Evolutionary conservation across 2,888 invertebrate species (phyloP), one percentile per base, ranked within the genome.

Genomic region (Cosmia trapezina): DNA sequence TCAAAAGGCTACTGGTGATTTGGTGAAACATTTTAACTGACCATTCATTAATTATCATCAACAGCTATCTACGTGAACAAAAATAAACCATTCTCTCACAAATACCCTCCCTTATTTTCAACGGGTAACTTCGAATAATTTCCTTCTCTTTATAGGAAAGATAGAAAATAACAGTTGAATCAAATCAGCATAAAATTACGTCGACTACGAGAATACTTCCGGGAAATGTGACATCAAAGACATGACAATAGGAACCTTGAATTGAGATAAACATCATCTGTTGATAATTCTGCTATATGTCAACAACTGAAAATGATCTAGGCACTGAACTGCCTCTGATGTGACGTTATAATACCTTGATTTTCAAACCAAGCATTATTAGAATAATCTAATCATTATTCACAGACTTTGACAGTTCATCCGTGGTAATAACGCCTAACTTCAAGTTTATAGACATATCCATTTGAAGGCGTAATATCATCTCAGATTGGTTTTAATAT

Each of bases 401-500:
- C 64, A 53, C 45, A 49, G 67, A n/a, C 66, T 53, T 67, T 63
- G 47, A 59, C 37, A 56, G 33, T 70, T 76, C 49, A 59, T 69
- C 57, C 43, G 19, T 37, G 49, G 43, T 54, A 14, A 60, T 49
- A 37, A 43, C 37, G 43, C 45, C 12, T 47, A 64, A 22, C n/a
- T 56, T 76, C 22, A 37, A 47, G 60, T 80, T 63, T 73, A 83
- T 81, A 62, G 66, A 76, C 66, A 60, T 75, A 57, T 73, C 59
- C 75, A 73, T 77, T 70, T 62, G 61, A 56, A 66, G 33, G 19
- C 33, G 56, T 60, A 65, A 77, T 67, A 70, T 71, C 60, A 47
- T 12, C 59, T 41, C 66, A 69, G 63, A 81, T 76, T 83, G 56
- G 67, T 83, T 75, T 83, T 71, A 83, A 83, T 83, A 83, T 83